phyloP scores from a whole-genome alignment of 2,113 vertebrate genomes.

The Microtus montanus region DNA sequence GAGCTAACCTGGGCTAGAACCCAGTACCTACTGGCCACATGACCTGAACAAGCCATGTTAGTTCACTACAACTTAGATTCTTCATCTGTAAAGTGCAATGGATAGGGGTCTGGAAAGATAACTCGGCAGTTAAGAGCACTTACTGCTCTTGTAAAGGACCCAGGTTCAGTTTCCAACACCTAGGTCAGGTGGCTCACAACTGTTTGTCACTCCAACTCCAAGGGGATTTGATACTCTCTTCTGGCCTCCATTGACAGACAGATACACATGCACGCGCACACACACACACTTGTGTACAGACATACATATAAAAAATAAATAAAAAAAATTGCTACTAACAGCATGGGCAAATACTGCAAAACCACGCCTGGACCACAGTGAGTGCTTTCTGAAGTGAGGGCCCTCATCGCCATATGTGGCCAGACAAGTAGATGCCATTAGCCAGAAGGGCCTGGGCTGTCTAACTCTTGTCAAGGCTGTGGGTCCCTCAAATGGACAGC shows the following conservation, averaged over 20 bases:
- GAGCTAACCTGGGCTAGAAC: neutral
- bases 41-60: neutral
- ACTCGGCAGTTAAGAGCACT: neutral
- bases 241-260: neutral
- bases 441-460: neutral
- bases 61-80: neutral
- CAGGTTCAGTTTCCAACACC: neutral
- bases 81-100: neutral
- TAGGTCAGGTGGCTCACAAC: neutral
- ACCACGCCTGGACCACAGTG: neutral
- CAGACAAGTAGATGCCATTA: accelerated
- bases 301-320: neutral
- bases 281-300: neutral
- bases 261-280: accelerated
- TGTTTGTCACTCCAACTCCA: neutral
- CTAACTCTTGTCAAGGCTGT: accelerated
- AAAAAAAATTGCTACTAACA: neutral
- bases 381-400: neutral
- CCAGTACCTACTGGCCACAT: neutral
- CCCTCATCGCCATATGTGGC: neutral
- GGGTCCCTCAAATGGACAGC: neutral
- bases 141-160: neutral
- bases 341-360: neutral
- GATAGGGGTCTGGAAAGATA: neutral
- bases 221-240: neutral